These are phyloP conservation scores for Xenopus laevis DNA, from an alignment of 2,113 vertebrate genomes.

Conservation along the genomic window DNA sequence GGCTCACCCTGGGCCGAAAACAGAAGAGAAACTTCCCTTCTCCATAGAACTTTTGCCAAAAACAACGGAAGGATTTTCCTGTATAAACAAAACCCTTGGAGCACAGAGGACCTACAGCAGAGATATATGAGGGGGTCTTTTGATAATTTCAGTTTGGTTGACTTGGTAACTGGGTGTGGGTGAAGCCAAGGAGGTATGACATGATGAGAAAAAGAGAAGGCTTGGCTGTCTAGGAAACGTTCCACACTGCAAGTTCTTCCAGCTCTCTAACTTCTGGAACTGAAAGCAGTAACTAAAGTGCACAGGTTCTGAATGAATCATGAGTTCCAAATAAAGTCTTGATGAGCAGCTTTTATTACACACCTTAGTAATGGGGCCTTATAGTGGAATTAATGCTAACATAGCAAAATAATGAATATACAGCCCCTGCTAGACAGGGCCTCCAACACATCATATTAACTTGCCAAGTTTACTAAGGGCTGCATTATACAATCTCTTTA, in stretches of 20 bases:
- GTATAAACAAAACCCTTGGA: slow-evolving; percentile 54
- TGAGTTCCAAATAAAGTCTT: not conserved
- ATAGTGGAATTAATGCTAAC: too few relatives aligned
- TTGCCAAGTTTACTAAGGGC: too few relatives aligned
- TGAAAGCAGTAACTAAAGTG: slow-evolving; percentile 11
- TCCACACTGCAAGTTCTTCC: not conserved
- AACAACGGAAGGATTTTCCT: slow-evolving; percentile 54
- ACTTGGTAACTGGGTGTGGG: slow-evolving; percentile 24
- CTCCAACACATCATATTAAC: too few relatives aligned
- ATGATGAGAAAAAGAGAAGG: slow-evolving; percentile 7
- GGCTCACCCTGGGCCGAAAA: slow-evolving; percentile 10
- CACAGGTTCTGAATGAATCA: not conserved
- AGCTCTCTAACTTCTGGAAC: not conserved
- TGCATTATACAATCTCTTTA: too few relatives aligned
- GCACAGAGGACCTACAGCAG: slow-evolving; percentile 36
- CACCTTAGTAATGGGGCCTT: not conserved
- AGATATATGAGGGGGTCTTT: slow-evolving; percentile 15
- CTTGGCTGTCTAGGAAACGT: slow-evolving; percentile 27
- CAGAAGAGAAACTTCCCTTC: slow-evolving; percentile 43
- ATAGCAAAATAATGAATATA: not conserved
- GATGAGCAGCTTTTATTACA: not conserved
- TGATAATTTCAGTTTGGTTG: slow-evolving; percentile 19
- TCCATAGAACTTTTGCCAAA: slow-evolving; percentile 55
- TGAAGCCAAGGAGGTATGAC: not conserved
- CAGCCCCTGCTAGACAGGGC: not conserved